Base-by-base conservation (phyloP, 2,888 invertebrate species). In the Sinodicranocentrus sp. region DNA sequence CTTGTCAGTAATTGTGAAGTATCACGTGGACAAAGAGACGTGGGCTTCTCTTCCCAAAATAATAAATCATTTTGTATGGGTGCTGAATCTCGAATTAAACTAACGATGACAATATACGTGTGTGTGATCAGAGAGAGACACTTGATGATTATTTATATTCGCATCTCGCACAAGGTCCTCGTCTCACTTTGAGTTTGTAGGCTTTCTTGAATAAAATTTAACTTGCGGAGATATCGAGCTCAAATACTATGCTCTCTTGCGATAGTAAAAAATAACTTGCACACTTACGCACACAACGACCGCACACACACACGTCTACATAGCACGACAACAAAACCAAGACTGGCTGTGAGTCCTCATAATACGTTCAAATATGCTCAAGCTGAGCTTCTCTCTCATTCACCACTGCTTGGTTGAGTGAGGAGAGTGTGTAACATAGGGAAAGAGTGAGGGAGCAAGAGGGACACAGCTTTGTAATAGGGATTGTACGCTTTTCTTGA, bases 131-230 rank as follows among this genome's bases (percentile, higher is more conserved):
- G 48, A 63, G 68, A 79, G 61, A 39, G 71, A 72, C 80, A 80
- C 80, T 80, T 72, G 79, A 79, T 65, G 72, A 80, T 80, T 72
- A 80, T 80, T 80, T 72, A 63, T 80, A 72, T 80, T 80, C 72
- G 63, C 54, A 72, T 72, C 72, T 80, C 71, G 80, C 65, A 79
- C 70, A 79, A 71, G 48, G 48, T 48, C 48, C 48, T 48, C n/a
- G n/a, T n/a, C 48, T 48, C 23, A 63, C 59, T 43, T 25, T 59
- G n/a, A n/a, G n/a, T n/a, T n/a, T n/a, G n/a, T n/a, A 21, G 15
- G 10, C 44, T 25, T 63, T 75, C 39, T 21, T 61, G 26, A 54
- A 6, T 2, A 21, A 54, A 15, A 68, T 68, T 48, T 23, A 1
- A 44, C 23, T 17, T 33, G 3, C 28, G 21, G 23, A n/a, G n/a